These are phyloP conservation scores for Lomographa bimaculata DNA, from an alignment of 2,888 invertebrate species.

Conservation along the genomic window DNA sequence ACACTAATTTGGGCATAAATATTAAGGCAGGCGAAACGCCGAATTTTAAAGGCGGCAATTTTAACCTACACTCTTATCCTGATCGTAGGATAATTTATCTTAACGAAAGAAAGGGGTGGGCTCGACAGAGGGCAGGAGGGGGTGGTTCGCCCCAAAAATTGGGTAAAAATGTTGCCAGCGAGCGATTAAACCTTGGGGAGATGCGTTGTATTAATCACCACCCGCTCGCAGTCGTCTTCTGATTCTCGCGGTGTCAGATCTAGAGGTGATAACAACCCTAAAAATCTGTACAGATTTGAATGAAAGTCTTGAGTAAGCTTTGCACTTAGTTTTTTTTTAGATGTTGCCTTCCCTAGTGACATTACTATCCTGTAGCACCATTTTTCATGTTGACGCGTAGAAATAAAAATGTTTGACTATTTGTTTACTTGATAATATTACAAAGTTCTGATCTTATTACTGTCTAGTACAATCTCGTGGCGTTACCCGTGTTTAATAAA, in stretches of 20 bases:
- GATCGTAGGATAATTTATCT: slow-evolving; percentile 83
- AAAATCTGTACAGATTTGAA: slow-evolving; percentile 1
- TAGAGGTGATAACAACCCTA: slow-evolving; percentile 47
- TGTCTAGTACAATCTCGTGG: too few species aligned
- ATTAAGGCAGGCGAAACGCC: slow-evolving; percentile 74
- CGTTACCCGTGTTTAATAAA: too few species aligned
- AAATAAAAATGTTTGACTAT: too few species aligned
- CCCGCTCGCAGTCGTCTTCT: slow-evolving; percentile 75
- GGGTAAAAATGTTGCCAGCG: slow-evolving; percentile 83
- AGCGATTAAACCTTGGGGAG: slow-evolving; percentile 83
- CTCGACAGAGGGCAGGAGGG: slow-evolving; percentile 46
- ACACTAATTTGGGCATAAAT: slow-evolving; percentile 68
- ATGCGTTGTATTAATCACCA: slow-evolving; percentile 84
- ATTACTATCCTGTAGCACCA: too few species aligned
- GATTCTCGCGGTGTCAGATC: slow-evolving; percentile 59
- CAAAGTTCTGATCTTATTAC: too few species aligned
- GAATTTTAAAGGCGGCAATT: slow-evolving; percentile 83
- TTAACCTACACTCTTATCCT: slow-evolving; percentile 83
- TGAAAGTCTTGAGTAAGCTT: too few species aligned
- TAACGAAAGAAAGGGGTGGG: slow-evolving; percentile 83
- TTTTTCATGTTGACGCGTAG: too few species aligned
- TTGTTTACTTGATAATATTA: too few species aligned
- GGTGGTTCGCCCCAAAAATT: slow-evolving; percentile 75
- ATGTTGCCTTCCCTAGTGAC: too few species aligned
- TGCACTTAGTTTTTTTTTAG: too few species aligned